phyloP scores from a whole-genome alignment of 2,797 vertebrate species.

The Petrocephalus schoutedeni region DNA sequence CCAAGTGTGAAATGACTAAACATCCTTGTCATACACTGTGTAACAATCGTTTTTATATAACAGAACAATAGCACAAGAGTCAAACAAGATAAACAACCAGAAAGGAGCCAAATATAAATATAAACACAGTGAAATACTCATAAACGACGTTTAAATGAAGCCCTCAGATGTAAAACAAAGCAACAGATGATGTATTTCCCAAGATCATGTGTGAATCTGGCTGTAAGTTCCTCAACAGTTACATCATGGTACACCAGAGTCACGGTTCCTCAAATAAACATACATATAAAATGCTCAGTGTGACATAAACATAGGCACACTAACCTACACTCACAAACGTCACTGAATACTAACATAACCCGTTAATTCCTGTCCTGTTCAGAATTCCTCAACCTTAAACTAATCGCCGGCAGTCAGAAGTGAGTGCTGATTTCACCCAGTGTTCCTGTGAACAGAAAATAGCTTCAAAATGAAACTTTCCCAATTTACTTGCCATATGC shows the following conservation, averaged over 20 bases:
- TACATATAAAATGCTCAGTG: constrained; percentile 2
- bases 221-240: constrained; percentile 50
- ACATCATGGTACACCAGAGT: constrained; percentile 48
- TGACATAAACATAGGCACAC: neutral
- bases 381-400: constrained; percentile 38
- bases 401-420: neutral
- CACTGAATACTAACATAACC: constrained; percentile 42
- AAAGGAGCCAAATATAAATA: neutral
- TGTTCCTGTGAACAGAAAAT: neutral
- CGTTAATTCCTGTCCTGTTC: constrained; percentile 37
- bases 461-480: neutral
- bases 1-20: constrained; percentile 2
- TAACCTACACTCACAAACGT: constrained; percentile 19
- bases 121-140: neutral
- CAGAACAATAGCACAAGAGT: neutral
- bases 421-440: constrained; percentile 37
- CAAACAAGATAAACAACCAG: neutral
- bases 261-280: constrained; percentile 53
- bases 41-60: neutral
- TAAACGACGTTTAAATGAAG: neutral
- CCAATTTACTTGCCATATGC: neutral
- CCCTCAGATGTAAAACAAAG: neutral
- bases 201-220: constrained; percentile 44
- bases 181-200: neutral
- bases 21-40: neutral